Percentiles rank a stretch among this genome's conserved stretches.
These are phyloP conservation scores for Galagoides demidoff DNA, from an alignment of 2,797 vertebrate species.

Conservation along the genomic window DNA sequence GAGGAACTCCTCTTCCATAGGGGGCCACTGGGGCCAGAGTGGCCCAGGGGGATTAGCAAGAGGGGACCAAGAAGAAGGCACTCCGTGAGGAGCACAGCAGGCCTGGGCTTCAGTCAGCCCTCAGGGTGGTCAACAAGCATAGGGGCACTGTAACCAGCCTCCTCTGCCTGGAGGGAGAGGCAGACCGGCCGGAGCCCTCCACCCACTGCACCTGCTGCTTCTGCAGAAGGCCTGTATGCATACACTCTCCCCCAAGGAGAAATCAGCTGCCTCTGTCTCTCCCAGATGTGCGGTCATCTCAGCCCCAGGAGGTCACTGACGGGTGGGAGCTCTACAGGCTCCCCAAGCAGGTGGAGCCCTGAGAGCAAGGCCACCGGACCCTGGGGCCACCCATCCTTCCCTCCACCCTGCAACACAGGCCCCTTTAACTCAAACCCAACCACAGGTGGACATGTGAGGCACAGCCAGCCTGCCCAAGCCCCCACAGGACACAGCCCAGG, in stretches of 20 bases:
- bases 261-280: background rate
- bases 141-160: background rate
- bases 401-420: background rate
- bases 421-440: too few relatives aligned
- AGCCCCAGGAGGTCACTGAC: background rate
- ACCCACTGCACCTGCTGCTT: background rate
- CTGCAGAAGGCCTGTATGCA: background rate
- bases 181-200: too few relatives aligned
- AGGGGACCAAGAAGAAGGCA: background rate
- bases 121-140: background rate
- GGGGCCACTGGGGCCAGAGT: rapidly evolving
- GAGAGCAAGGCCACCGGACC: background rate
- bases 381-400: background rate
- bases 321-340: background rate
- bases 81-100: background rate
- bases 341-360: too few relatives aligned
- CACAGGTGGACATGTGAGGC: background rate
- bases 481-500: background rate
- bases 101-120: rapidly evolving
- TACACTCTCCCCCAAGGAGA: too few relatives aligned
- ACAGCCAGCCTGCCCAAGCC: rapidly evolving
- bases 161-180: background rate
- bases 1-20: background rate
- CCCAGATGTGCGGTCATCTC: rapidly evolving
- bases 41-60: background rate